Percentiles rank a stretch among this genome's conserved stretches.
Evolutionary conservation across 1,140 invertebrate species (phyloP).

Genomic region (Sinonovacula constricta): DNA sequence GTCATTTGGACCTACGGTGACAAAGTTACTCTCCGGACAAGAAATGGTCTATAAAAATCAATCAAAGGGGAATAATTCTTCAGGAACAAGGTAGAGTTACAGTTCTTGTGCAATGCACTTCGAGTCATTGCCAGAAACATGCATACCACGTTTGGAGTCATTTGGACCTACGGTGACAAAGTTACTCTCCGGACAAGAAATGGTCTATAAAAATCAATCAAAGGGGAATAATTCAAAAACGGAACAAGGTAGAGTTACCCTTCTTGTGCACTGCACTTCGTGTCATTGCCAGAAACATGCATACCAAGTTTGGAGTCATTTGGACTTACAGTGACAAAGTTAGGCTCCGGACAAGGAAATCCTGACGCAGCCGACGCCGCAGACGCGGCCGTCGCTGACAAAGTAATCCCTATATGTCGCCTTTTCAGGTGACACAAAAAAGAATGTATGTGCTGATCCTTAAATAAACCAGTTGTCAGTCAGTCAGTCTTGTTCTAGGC

Average conservation of each 20-base stretch:
- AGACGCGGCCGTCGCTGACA: no score
- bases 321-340: no score
- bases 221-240: background rate
- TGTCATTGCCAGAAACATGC: background rate
- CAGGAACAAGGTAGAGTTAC: background rate
- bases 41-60: background rate
- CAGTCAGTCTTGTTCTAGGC: no score
- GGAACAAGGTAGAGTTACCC: background rate
- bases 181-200: background rate
- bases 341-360: no score
- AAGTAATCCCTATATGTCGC: no score
- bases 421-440: no score
- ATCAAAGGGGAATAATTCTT: background rate
- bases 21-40: background rate
- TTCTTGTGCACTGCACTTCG: no score
- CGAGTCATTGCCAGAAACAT: background rate
- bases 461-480: no score
- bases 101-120: background rate
- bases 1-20: background rate
- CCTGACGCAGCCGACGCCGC: no score
- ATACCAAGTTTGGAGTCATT: background rate
- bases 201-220: background rate
- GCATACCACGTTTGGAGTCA: background rate
- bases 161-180: background rate
- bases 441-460: no score